Conservation (phyloP, 2,113 vertebrate genomes). For the Bambusicola thoracicus region DNA sequence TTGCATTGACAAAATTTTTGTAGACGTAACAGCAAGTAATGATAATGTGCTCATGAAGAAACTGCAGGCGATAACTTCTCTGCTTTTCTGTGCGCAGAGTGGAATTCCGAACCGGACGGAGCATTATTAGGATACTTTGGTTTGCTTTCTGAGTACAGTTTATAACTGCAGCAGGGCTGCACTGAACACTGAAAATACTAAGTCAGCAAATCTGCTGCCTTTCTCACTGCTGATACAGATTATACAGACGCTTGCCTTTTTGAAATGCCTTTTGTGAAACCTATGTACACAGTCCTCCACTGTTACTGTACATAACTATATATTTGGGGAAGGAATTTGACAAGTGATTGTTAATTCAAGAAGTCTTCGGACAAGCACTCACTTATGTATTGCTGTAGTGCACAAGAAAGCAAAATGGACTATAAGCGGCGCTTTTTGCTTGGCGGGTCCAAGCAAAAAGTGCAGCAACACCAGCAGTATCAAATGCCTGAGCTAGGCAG, state of each 20-base stretch:
- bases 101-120: slow-evolving; percentile 38
- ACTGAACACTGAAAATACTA: slow-evolving; percentile 71
- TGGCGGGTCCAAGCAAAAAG: slow-evolving; percentile 99
- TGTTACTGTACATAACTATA: slow-evolving; percentile 84
- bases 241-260: slow-evolving; percentile 77
- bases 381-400: slow-evolving; percentile 99
- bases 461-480: slow-evolving; percentile 98
- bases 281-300: slow-evolving; percentile 78
- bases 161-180: slow-evolving; percentile 85
- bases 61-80: slow-evolving; percentile 22
- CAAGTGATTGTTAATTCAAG: slow-evolving; percentile 56
- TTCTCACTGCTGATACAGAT: slow-evolving; percentile 74
- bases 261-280: slow-evolving; percentile 90
- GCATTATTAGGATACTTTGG: background rate
- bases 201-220: slow-evolving; percentile 72
- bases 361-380: slow-evolving; percentile 71
- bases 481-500: slow-evolving; percentile 95
- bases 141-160: slow-evolving; percentile 63
- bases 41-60: slow-evolving; percentile 52
- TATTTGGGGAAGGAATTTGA: slow-evolving; percentile 65
- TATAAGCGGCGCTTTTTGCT: slow-evolving; percentile 99
- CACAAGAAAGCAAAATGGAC: slow-evolving; percentile 99
- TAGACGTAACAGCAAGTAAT: slow-evolving; percentile 47
- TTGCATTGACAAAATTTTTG: slow-evolving; percentile 66
- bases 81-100: slow-evolving; percentile 35